phyloP scores from a whole-genome alignment of 2,797 vertebrate genomes.

The Chaenodraco wilsoni region DNA sequence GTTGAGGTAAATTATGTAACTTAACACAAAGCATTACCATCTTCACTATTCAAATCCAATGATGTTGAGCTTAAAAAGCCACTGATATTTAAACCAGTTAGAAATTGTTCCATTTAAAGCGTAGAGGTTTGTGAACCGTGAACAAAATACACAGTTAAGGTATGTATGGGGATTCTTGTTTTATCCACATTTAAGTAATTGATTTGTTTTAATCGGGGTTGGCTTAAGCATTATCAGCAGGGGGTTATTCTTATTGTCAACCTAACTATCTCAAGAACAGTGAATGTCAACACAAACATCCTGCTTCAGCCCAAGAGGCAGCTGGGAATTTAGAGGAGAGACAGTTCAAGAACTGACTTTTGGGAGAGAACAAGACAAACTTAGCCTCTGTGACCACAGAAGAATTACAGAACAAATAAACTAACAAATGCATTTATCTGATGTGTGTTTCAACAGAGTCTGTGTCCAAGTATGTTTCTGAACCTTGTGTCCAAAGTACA shows the following conservation, averaged over 20 bases:
- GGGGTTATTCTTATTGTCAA: slow-evolving; percentile 8
- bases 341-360: background rate
- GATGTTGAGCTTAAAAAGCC: background rate
- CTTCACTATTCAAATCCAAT: background rate
- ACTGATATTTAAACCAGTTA: background rate
- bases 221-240: slow-evolving; percentile 18
- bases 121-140: background rate
- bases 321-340: slow-evolving; percentile 10
- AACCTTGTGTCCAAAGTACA: slow-evolving; percentile 94
- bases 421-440: background rate
- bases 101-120: background rate
- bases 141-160: background rate
- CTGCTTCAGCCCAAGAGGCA: slow-evolving; percentile 28
- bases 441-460: background rate
- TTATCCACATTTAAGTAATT: background rate
- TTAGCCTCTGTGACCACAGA: background rate
- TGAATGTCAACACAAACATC: slow-evolving; percentile 54
- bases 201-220: background rate
- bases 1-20: background rate
- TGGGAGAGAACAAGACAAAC: background rate
- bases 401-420: background rate
- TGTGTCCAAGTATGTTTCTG: slow-evolving; percentile 1
- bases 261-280: slow-evolving; percentile 24
- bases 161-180: background rate
- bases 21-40: background rate